phyloP scores from a whole-genome alignment of 2,797 vertebrate species.

The Syncerus caffer region DNA sequence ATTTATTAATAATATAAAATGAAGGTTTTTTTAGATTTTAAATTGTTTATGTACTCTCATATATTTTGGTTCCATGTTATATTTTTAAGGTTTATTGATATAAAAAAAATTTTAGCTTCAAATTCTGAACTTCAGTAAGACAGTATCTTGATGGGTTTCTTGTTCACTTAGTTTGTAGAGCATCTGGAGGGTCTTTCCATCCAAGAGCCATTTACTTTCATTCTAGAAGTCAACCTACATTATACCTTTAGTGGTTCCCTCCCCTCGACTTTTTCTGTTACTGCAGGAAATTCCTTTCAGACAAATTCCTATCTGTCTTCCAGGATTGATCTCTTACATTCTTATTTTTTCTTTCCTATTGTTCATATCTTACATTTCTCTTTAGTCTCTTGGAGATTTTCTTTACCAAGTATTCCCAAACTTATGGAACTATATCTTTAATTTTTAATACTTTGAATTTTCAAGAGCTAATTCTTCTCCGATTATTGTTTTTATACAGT shows the following conservation, averaged over 20 bases:
- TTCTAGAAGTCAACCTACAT: neutral
- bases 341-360: neutral
- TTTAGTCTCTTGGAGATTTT: neutral
- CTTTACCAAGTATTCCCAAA: neutral
- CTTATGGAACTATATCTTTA: neutral
- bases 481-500: neutral
- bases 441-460: neutral
- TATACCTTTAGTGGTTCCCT: neutral
- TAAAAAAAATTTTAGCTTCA: neutral
- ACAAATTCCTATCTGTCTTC: neutral
- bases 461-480: neutral
- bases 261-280: neutral
- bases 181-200: neutral
- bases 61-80: neutral
- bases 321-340: neutral
- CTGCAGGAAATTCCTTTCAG: neutral
- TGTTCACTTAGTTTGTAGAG: neutral
- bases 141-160: neutral
- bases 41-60: neutral
- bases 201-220: neutral
- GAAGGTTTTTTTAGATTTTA: neutral
- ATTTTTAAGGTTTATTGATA: neutral
- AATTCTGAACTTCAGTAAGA: neutral
- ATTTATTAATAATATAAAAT: neutral
- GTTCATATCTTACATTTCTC: neutral